These are phyloP conservation scores for Drosophila yooni DNA, from an alignment of 2,888 invertebrate genomes.

Conservation along the genomic window DNA sequence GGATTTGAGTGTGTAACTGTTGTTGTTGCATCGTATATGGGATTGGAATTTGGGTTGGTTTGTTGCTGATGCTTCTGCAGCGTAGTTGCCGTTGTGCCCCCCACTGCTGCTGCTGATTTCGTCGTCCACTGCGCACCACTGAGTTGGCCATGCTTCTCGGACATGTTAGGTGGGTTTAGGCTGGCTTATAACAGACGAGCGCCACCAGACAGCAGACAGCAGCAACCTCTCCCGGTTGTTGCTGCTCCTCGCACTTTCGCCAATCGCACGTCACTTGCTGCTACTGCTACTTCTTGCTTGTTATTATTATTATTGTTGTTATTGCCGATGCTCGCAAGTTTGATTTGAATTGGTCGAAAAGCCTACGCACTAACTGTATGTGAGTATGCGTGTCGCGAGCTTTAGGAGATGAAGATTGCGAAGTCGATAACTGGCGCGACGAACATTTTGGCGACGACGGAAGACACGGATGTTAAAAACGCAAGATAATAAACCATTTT, in stretches of 20 bases:
- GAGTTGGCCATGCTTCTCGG: constrained; percentile 83
- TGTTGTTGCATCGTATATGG: constrained; percentile 43
- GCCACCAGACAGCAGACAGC: constrained; percentile 26
- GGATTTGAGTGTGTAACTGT: constrained; percentile 34
- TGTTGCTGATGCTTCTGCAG: constrained; percentile 49
- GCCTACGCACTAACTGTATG: constrained; percentile 49
- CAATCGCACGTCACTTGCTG: constrained; percentile 27
- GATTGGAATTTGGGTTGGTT: constrained; percentile 35
- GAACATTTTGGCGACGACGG: constrained; percentile 72
- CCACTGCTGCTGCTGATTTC: constrained; percentile 71
- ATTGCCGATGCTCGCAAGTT: constrained; percentile 29
- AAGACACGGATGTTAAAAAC: constrained; percentile 71
- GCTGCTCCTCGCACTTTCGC: constrained; percentile 33
- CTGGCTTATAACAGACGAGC: constrained; percentile 23
- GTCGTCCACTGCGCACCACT: constrained; percentile 83
- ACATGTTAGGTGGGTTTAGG: constrained; percentile 76
- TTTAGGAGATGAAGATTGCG: constrained; percentile 80
- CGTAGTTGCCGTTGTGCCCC: constrained; percentile 44
- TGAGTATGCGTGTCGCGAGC: constrained; percentile 49
- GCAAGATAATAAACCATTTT: constrained; percentile 82
- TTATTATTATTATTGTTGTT: constrained; percentile 38
- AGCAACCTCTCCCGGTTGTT: constrained; percentile 37
- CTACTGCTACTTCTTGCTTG: constrained; percentile 25
- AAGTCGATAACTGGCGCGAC: constrained; percentile 77
- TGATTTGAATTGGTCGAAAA: constrained; percentile 23